Percentiles rank a stretch among this genome's conserved stretches.
Conservation (phyloP, 2,113 vertebrate genomes). For the Triplophysa dalaica region DNA sequence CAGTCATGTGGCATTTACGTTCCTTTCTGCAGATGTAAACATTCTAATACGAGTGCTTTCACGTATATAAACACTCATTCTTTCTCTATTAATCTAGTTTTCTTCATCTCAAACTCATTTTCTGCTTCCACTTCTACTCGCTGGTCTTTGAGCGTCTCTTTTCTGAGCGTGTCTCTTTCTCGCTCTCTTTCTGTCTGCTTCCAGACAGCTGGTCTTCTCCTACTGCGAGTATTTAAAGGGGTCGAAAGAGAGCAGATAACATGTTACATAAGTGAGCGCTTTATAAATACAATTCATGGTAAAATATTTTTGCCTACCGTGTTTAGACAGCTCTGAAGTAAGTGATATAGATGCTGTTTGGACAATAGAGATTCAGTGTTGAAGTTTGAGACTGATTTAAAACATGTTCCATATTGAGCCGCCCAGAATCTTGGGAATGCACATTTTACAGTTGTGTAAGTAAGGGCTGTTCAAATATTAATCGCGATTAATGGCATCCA, state of each 20-base stretch:
- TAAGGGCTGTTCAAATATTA: no score
- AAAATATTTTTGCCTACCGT: conserved; percentile 19
- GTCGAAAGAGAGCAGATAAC: conserved; percentile 7
- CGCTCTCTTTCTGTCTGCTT: background rate
- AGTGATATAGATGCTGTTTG: background rate
- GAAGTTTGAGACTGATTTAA: background rate
- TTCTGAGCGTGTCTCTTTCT: background rate
- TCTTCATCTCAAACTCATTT: background rate
- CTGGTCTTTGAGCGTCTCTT: background rate
- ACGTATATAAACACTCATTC: background rate
- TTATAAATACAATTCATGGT: background rate
- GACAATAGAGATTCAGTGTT: background rate
- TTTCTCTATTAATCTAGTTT: background rate
- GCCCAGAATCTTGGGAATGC: no score
- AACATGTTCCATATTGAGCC: background rate
- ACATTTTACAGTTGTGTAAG: no score
- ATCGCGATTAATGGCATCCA: no score
- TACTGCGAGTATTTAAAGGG: conserved; percentile 22
- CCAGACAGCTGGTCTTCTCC: conserved; percentile 27
- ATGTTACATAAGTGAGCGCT: background rate
- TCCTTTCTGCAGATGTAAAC: conserved; percentile 7
- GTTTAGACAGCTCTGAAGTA: background rate
- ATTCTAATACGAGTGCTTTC: background rate
- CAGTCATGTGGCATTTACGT: background rate
- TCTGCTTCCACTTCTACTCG: background rate